Conservation (phyloP, 1,140 invertebrate species). For the Calephelis virginiensis region DNA sequence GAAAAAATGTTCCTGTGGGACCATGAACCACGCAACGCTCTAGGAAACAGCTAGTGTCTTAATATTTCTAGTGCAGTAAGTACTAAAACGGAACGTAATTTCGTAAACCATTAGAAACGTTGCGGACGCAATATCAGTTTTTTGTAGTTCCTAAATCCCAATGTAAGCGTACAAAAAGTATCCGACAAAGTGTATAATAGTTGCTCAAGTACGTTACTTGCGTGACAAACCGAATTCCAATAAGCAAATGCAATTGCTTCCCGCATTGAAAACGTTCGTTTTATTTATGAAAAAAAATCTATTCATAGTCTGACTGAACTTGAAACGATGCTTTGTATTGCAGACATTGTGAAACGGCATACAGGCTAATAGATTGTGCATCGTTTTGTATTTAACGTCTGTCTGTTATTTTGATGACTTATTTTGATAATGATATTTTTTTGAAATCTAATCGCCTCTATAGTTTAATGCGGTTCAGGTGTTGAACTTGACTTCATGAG, state of each 20-base stretch:
- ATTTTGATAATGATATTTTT: too few species aligned
- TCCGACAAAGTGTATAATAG: slow-evolving; percentile 4
- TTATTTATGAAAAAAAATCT: slow-evolving; percentile 11
- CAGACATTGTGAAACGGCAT: background rate
- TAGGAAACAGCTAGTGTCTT: background rate
- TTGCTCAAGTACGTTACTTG: slow-evolving; percentile 28
- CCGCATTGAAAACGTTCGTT: slow-evolving; percentile 24
- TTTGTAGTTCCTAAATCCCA: slow-evolving; percentile 19
- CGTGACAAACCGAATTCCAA: slow-evolving; percentile 39
- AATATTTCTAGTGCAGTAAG: background rate
- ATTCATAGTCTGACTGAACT: slow-evolving; percentile 4
- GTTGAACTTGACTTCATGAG: too few species aligned
- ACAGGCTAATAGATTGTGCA: too few species aligned
- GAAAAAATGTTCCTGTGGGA: too few species aligned
- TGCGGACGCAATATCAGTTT: slow-evolving; percentile 15
- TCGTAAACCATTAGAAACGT: slow-evolving; percentile 17
- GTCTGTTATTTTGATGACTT: background rate
- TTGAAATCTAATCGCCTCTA: too few species aligned
- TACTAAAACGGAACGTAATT: slow-evolving; percentile 1
- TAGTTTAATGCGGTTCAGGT: too few species aligned
- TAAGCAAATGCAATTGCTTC: slow-evolving; percentile 33
- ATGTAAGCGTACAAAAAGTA: slow-evolving; percentile 19
- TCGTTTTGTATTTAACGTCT: background rate
- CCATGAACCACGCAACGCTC: too few species aligned
- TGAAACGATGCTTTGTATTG: background rate